Base-by-base conservation (phyloP, 1,140 invertebrate genomes). In the Apocrypta bakeri region DNA sequence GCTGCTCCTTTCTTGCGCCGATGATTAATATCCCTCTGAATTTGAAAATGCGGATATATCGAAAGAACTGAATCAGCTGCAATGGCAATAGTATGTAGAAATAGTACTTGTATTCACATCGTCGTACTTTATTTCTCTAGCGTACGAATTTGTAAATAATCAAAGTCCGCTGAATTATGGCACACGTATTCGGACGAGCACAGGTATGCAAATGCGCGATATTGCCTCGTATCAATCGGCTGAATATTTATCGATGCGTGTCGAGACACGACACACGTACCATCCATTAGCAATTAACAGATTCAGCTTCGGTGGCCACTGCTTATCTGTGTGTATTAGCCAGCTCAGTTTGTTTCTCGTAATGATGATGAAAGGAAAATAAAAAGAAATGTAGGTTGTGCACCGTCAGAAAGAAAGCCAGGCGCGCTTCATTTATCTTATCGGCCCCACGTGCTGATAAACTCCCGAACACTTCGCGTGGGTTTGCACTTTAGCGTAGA, bases 1-100 rank as follows among this genome's bases (percentile, higher is more conserved):
- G 66, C 40, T 12, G 29, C 31, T 48, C 1, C 24, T 40, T 61
- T 17, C 25, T 11, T 29, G 11, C 63, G 63, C 2, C 25, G 31
- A 21, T n/a, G 69, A 72, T 80, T 73, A 80, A 80, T 80, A 73
- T 80, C 33, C 12, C 29, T 25, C 25, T n/a, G 31, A 73, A 73
- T 73, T 80, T 31, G 78, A 79, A 64, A 80, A 73, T 73, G 27
- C 64, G 25, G 24, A 4, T 66, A 29, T 27, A 12, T 27, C 25
- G 21, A 6, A 21, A n/a, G 48, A 56, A 17, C 3, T 37, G 33
- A 2, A 37, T 2, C 33, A 37, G 9, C 33, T 4, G 33, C 33
- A 37, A 9, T 9, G 9, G 33, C 33, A 37, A 9, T 9, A 37
- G 33, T 9, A 37, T n/a, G 33, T 37, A 37, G 33, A 4, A n/a